These are phyloP conservation scores for Apantesis nais DNA, from an alignment of 2,888 invertebrate genomes.

Conservation along the genomic window DNA sequence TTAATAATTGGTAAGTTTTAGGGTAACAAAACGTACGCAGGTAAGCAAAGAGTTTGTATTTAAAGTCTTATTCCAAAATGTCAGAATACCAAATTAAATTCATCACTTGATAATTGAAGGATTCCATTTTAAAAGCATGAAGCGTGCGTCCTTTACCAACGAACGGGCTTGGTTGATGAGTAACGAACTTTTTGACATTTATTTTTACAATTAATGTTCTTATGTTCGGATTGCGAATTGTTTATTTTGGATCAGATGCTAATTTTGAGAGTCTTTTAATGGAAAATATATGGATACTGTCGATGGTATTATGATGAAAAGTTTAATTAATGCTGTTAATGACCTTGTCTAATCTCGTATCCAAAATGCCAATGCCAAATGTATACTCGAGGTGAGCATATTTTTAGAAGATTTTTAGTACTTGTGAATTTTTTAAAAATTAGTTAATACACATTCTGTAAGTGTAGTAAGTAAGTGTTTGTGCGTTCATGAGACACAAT, in stretches of 20 bases:
- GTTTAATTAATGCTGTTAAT: no score
- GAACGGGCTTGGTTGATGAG: not conserved
- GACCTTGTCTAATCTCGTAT: no score
- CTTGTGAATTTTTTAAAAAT: no score
- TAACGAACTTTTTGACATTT: not conserved
- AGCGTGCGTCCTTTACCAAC: not conserved
- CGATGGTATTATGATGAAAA: not conserved
- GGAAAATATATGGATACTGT: no score
- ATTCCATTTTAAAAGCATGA: slow-evolving; percentile 24
- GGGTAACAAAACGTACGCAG: no score
- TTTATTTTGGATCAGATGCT: not conserved
- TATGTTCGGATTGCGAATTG: not conserved
- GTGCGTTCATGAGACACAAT: not conserved
- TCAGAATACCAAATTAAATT: not conserved
- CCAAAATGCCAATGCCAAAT: no score
- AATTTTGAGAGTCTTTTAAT: not conserved
- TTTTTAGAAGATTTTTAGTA: no score
- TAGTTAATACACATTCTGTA: no score
- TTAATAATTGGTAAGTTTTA: no score
- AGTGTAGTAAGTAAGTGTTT: no score
- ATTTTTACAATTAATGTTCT: not conserved
- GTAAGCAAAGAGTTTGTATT: not conserved
- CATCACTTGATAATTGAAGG: slow-evolving; percentile 21
- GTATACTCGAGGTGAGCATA: no score
- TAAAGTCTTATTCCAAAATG: not conserved